A percentile compares a stretch with the other conserved stretches of the same genome.
Evolutionary conservation across 2,888 invertebrate species (phyloP).

Genomic region (Polietes domitor): DNA sequence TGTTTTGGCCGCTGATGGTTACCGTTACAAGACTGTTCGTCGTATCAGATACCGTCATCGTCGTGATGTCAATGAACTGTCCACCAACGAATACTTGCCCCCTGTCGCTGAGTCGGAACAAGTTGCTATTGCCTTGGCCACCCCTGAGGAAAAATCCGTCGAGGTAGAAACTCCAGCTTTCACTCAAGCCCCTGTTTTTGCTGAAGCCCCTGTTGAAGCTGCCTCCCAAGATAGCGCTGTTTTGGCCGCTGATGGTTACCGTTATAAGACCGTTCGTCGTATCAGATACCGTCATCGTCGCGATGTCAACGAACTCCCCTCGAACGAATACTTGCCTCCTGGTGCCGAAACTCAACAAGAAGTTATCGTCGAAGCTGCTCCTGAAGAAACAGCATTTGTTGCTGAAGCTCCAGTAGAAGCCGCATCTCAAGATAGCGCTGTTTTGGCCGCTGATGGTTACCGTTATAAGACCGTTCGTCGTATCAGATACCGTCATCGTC

Average conservation of each 20-base stretch:
- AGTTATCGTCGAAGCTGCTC: slow-evolving; percentile 36
- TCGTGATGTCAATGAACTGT: slow-evolving; percentile 72
- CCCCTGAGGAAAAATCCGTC: no score
- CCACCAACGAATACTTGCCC: slow-evolving; percentile 73
- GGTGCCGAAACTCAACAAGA: slow-evolving; percentile 62
- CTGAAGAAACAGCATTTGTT: slow-evolving; percentile 5
- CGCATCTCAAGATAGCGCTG: slow-evolving; percentile 52
- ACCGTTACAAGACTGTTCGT: no score
- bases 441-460: slow-evolving; percentile 75
- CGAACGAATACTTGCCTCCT: slow-evolving; percentile 73
- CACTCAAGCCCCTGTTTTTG: slow-evolving; percentile 42
- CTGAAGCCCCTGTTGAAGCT: slow-evolving; percentile 50
- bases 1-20: no score
- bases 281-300: slow-evolving; percentile 70
- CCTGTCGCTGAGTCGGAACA: slow-evolving; percentile 58
- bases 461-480: slow-evolving; percentile 78
- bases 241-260: slow-evolving; percentile 68
- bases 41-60: slow-evolving; percentile 69
- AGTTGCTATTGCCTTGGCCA: slow-evolving; percentile 21
- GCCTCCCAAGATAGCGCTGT: slow-evolving; percentile 29
- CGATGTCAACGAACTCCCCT: slow-evolving; percentile 71
- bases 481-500: slow-evolving; percentile 67
- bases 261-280: slow-evolving; percentile 73
- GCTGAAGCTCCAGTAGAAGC: slow-evolving; percentile 61
- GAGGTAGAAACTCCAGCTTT: no score